These are phyloP conservation scores for Ctenopoma multispine DNA, from an alignment of 2,797 vertebrate genomes.

Conservation along the genomic window DNA sequence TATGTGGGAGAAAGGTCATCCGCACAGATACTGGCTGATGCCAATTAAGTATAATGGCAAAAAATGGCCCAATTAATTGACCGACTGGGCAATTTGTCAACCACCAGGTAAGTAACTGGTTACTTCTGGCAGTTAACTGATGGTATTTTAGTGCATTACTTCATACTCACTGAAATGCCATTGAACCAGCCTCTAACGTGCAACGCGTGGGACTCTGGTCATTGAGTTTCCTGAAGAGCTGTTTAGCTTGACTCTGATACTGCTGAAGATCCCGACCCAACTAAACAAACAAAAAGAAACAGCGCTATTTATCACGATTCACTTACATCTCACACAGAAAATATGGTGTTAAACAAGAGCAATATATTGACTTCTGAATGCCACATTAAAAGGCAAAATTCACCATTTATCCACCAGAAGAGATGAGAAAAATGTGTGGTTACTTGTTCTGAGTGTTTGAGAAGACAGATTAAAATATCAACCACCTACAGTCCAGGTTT, in stretches of 20 bases:
- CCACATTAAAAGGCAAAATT: neutral
- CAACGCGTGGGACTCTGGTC: slow-evolving; percentile 97
- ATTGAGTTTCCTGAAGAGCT: slow-evolving; percentile 97
- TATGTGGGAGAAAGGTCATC: no score
- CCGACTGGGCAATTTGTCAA: no score
- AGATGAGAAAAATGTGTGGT: neutral
- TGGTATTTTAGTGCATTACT: neutral
- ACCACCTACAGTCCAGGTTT: slow-evolving; percentile 14
- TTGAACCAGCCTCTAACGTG: slow-evolving; percentile 94
- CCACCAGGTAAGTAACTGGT: no score
- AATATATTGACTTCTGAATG: slow-evolving; percentile 8
- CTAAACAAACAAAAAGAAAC: slow-evolving; percentile 74
- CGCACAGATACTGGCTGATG: no score
- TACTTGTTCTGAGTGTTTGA: neutral
- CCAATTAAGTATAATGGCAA: no score
- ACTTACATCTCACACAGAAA: neutral
- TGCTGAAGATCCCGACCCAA: slow-evolving; percentile 96
- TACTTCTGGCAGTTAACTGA: no score
- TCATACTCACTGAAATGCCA: slow-evolving; percentile 96
- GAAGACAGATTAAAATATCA: slow-evolving; percentile 21
- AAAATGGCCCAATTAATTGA: no score
- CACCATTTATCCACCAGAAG: slow-evolving; percentile 2
- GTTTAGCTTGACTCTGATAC: slow-evolving; percentile 98
- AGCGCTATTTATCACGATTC: slow-evolving; percentile 8
- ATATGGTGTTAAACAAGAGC: neutral